A percentile compares a stretch with the other conserved stretches of the same genome.
Conservation (phyloP, 1,140 invertebrate species). For the Lucilia cuprina region DNA sequence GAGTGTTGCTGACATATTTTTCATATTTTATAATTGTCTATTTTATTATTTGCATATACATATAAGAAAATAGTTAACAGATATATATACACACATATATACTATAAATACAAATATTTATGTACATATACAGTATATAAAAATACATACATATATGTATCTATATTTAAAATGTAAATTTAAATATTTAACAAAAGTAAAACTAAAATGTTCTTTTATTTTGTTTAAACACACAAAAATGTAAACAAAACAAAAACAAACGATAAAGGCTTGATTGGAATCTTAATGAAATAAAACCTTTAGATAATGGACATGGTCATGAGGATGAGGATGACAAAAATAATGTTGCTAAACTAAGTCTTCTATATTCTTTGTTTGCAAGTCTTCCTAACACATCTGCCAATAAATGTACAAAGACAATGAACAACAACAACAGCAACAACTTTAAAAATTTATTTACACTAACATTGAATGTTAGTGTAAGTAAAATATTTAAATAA, state of each 20-base stretch:
- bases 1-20: too few relatives aligned
- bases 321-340: not conserved
- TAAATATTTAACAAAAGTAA: too few relatives aligned
- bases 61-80: too few relatives aligned
- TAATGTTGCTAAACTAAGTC: not conserved
- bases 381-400: not conserved
- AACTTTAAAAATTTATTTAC: not conserved
- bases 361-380: not conserved
- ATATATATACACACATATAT: too few relatives aligned
- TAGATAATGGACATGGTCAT: not conserved
- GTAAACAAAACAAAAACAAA: not conserved
- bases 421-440: not conserved
- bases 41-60: too few relatives aligned
- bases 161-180: too few relatives aligned
- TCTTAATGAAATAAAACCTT: constrained; percentile 26
- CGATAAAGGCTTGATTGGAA: constrained; percentile 27
- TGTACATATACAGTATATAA: too few relatives aligned
- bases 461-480: constrained; percentile 20
- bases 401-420: not conserved
- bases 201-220: not conserved
- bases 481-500: constrained; percentile 34
- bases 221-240: too few relatives aligned
- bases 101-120: too few relatives aligned
- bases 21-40: too few relatives aligned
- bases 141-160: too few relatives aligned